Conservation (phyloP, 2,888 invertebrate genomes). For the Leucoma salicis region DNA sequence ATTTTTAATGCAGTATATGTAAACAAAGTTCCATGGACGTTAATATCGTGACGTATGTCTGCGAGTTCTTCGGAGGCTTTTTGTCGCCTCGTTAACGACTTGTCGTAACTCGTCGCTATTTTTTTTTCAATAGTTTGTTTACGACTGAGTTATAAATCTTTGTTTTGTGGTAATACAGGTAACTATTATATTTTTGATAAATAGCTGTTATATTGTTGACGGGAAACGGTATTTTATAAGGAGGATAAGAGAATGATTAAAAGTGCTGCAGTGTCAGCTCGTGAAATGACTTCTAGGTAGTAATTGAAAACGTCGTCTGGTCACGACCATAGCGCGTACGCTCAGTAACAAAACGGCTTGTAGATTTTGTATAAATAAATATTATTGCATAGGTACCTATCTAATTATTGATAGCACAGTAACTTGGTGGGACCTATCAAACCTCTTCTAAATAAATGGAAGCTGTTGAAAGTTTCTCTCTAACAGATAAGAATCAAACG, state of each 20-base stretch:
- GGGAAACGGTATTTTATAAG: conserved; percentile 53
- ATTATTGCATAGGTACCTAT: too few relatives aligned
- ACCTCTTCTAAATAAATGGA: too few relatives aligned
- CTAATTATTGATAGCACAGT: too few relatives aligned
- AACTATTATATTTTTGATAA: conserved; percentile 11
- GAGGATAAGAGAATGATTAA: conserved; percentile 68
- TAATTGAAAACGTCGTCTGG: conserved; percentile 79
- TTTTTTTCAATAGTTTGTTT: conserved; percentile 18
- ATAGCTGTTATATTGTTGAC: conserved; percentile 36
- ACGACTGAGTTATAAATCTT: not conserved
- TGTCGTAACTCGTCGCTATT: conserved; percentile 19
- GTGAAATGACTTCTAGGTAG: conserved; percentile 75
- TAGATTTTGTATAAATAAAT: conserved; percentile 25
- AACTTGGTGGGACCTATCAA: too few relatives aligned
- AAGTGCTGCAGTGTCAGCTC: conserved; percentile 61
- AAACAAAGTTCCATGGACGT: conserved; percentile 49
- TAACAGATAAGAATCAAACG: too few relatives aligned
- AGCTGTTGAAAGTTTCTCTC: too few relatives aligned
- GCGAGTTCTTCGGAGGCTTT: conserved; percentile 19
- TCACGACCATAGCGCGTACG: conserved; percentile 71
- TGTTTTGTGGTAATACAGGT: not conserved
- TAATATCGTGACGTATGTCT: conserved; percentile 44
- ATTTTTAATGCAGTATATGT: conserved; percentile 52
- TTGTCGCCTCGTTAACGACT: conserved; percentile 28
- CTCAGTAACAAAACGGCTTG: conserved; percentile 36